Base-by-base conservation (phyloP, 2,888 invertebrate species). In the Apotomis turbidana region DNA sequence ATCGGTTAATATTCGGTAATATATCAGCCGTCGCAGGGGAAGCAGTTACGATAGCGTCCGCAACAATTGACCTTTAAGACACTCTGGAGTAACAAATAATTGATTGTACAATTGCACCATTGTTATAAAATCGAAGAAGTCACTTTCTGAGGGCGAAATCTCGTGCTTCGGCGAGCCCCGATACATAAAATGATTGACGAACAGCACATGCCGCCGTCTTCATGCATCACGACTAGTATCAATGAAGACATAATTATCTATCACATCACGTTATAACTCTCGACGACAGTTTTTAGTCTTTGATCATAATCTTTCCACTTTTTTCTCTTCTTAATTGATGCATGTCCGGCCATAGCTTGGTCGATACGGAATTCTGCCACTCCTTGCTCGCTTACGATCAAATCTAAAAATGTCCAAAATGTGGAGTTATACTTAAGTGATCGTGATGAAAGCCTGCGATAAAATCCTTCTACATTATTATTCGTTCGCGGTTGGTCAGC, bases 171-270 rank as follows among this genome's bases (percentile, higher is more conserved):
- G 62, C 68, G 68, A 61, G 51, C 55, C 66, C n/a, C 54, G 60
- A 60, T 51, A 72, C 67, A 46, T 62, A 70, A 70, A 70, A 62
- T 58, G 58, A 62, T 70, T 63, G 36, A 70, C 70, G 55, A 54
- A 63, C 70, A 70, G 62, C n/a, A n/a, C 10, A 49, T 38, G 55
- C 59, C 58, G 62, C 59, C 59, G 61, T 58, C 58, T 64, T 70
- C 52, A 58, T 49, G 46, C 27, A 27, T 27, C 27, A 2, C 27
- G 1, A 27, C 27, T 27, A 27, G 27, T 27, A 27, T 27, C 15
- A 27, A 2, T 27, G 27, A 27, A 27, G 27, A 27, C 27, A 27
- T 27, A 27, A 27, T 27, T 27, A 27, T 27, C 27, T 0, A 27
- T 27, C 27, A 27, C 0, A 27, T 27, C 27, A 27, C 27, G 27